Evolutionary conservation across 2,113 vertebrate genomes (phyloP), one percentile per base, ranked within the genome.

Genomic region (Psittacus erithacus): DNA sequence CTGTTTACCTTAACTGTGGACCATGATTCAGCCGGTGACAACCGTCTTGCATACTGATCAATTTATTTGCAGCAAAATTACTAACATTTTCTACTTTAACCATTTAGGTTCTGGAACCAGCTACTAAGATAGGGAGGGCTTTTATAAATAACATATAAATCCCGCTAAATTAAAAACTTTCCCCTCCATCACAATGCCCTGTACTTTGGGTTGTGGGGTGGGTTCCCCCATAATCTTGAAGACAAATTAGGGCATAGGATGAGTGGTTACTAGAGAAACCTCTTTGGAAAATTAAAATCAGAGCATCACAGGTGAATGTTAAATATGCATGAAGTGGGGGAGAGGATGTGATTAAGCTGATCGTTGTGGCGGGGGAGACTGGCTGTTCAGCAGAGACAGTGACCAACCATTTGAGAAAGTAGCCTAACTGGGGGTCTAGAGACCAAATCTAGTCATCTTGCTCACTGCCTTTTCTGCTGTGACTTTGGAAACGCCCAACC

Each of bases 1-100:
- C 98, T 98, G 97, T 98, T 98, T 98, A 98, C 98, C 98, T 98
- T 98, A 97, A 97, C 98, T 96, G 97, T 97, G 97, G 97, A 96
- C 97, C 97, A 98, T 98, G 98, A 98, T 98, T 98, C 98, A 98
- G 97, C 96, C 86, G 63, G 94, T 96, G 97, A 98, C 97, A 97
- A 98, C 96, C 88, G 96, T 97, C 97, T 97, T 97, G 98, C 98
- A 98, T 98, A 98, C 97, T 98, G 98, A 98, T 98, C 97, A 97
- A 97, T 97, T 97, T 97, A 97, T 97, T 97, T 98, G 97, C 97
- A 96, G 97, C 93, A 96, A 95, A 97, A 98, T 95, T 96, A 97
- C 93, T 92, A 90, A 95, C 91, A 91, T 97, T 94, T 95, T 96
- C 85, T 96, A 89, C 60, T 67, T 97, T 97, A 98, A 98, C 97